These are phyloP conservation scores for Campaea margaritaria DNA, from an alignment of 2,888 invertebrate genomes.

Conservation along the genomic window DNA sequence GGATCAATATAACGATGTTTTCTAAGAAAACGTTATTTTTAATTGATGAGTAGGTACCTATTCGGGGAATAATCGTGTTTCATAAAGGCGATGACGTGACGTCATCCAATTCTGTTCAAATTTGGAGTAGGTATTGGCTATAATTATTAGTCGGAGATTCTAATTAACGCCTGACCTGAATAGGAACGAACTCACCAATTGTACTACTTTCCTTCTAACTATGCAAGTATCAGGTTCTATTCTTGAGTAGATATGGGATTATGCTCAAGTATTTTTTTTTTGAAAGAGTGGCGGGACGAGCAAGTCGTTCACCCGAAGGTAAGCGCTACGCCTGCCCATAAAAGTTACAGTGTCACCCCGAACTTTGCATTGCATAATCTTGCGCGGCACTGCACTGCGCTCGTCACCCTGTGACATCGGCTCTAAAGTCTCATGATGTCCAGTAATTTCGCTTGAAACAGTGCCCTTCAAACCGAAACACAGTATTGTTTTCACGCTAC, in stretches of 20 bases:
- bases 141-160: conserved; percentile 30
- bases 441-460: no score
- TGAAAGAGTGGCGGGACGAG: no score
- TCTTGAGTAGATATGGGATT: conserved; percentile 13
- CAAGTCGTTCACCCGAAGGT: no score
- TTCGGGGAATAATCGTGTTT: conserved; percentile 9
- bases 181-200: conserved; percentile 26
- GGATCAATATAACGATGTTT: not conserved
- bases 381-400: no score
- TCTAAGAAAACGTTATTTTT: conserved; percentile 10
- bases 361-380: no score
- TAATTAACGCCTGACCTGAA: conserved; percentile 31
- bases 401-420: no score
- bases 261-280: conserved; percentile 12
- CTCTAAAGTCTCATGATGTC: no score
- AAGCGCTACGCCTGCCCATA: no score
- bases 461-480: no score
- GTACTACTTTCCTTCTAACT: conserved; percentile 13
- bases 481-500: no score
- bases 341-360: no score
- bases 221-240: conserved; percentile 8
- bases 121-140: conserved; percentile 21
- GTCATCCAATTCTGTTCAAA: conserved; percentile 16
- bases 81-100: conserved; percentile 9
- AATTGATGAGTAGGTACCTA: conserved; percentile 1